phyloP scores from a whole-genome alignment of 2,113 vertebrate genomes.

The Gracilinanus agilis region DNA sequence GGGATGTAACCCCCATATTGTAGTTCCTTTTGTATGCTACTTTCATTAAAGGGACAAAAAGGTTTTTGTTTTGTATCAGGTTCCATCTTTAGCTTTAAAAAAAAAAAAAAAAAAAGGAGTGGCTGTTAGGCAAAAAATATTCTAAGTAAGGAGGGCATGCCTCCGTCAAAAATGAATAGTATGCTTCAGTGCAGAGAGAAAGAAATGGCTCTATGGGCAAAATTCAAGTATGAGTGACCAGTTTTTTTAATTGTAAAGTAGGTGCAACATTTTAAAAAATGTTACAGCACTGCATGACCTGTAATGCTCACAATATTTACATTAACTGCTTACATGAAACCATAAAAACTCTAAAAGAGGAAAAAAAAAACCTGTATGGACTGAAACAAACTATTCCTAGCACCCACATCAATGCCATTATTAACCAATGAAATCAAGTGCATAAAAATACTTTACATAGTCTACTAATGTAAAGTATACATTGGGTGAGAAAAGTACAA shows the following conservation, averaged over 20 bases:
- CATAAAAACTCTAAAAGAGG: slow-evolving; percentile 84
- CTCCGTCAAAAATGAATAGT: slow-evolving; percentile 84
- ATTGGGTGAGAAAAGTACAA: slow-evolving; percentile 86
- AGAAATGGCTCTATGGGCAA: slow-evolving; percentile 88
- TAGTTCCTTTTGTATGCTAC: slow-evolving; percentile 73
- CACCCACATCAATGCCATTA: slow-evolving; percentile 87
- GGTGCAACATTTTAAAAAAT: slow-evolving; percentile 98
- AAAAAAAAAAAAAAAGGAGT: slow-evolving; percentile 82
- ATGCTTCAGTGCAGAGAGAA: slow-evolving; percentile 85
- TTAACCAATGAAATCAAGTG: slow-evolving; percentile 88
- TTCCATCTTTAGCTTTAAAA: slow-evolving; percentile 72
- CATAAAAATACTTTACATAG: slow-evolving; percentile 89
- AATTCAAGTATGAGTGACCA: slow-evolving; percentile 96
- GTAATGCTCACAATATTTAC: slow-evolving; percentile 98
- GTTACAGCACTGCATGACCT: slow-evolving; percentile 96
- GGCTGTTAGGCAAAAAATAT: slow-evolving; percentile 84
- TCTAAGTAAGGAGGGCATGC: slow-evolving; percentile 82
- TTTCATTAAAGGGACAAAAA: slow-evolving; percentile 84
- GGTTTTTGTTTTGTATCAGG: slow-evolving; percentile 58
- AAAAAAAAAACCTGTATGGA: slow-evolving; percentile 84
- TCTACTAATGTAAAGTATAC: slow-evolving; percentile 90
- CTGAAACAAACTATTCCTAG: slow-evolving; percentile 88
- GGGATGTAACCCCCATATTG: slow-evolving; percentile 45
- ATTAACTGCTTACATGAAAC: slow-evolving; percentile 94
- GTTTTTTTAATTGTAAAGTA: slow-evolving; percentile 95